Evolutionary conservation across 2,888 invertebrate genomes (phyloP), one percentile per base, ranked within the genome.

Genomic region (Alloplasta piceator): DNA sequence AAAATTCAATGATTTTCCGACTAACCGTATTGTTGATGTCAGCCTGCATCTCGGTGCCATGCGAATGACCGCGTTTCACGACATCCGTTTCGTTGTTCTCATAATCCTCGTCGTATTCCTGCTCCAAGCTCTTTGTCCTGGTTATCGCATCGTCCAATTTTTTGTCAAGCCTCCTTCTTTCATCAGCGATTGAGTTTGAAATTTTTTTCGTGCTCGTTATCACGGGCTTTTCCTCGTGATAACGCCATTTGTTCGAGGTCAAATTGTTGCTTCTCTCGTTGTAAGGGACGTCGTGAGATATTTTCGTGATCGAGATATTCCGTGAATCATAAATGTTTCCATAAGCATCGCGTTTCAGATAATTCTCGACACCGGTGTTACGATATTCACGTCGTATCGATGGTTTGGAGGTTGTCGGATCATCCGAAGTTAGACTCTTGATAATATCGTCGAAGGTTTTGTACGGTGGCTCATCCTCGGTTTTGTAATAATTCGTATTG

Each of bases 361-460:
- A 85, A 66, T 79, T 83, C 39, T 81, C 81, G 6, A 82, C 75
- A 10, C 75, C 82, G 75, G 63, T 80, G 39, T 85, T 85, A 5
- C 84, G 71, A 58, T 83, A 83, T 58, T 82, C 84, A 0, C 85
- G 82, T 6, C 84, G 82, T 12, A 75, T 56, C 12, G 61, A 56
- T 9, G 84, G 78, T 36, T 82, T 85, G 2, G 84, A 71, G 5
- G 88, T 88, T 4, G 87, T 86, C 5, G 87, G 85, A 9, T 87
- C 86, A 26, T 87, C 85, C 10, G 87, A 86, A 26, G 90, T 91
- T 41, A 92, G 82, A 36, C 88, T 86, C 48, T 88, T 86, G 68
- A 92, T 92, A 46, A 92, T 90, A n/a, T 92, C 92, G 60, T 92
- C 91, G 84, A 87, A 91, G 1, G 88, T 90, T 75, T 86, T 88